Percentiles rank a stretch among this genome's conserved stretches.
Conservation (phyloP, 2,797 vertebrate species). For the Gymnocypris eckloni region DNA sequence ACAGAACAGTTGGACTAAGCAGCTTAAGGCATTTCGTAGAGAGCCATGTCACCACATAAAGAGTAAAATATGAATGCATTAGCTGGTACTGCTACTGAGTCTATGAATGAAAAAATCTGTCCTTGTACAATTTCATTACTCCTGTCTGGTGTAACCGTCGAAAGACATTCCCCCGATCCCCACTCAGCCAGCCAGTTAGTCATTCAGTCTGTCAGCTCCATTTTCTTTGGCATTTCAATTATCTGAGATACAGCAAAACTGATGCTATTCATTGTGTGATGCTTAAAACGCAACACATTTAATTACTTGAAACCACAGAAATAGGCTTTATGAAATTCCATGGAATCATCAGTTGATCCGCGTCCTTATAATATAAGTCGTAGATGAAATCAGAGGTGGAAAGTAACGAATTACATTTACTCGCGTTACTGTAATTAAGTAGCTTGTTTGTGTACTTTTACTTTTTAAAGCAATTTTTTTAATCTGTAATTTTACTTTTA, state of each 20-base stretch:
- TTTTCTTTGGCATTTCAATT: constrained; percentile 29
- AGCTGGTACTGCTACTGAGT: neutral
- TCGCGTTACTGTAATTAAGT: too few relatives aligned
- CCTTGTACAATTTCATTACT: constrained; percentile 64
- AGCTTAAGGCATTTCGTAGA: neutral
- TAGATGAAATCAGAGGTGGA: constrained; percentile 50
- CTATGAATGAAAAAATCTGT: constrained; percentile 19
- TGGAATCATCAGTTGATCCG: neutral
- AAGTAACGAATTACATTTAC: too few relatives aligned
- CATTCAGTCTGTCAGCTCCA: constrained; percentile 5
- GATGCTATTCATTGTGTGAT: constrained; percentile 8
- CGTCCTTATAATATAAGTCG: constrained; percentile 59
- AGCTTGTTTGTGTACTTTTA: too few relatives aligned
- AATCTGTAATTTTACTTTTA: too few relatives aligned
- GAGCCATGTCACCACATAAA: neutral
- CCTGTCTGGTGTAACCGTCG: constrained; percentile 63
- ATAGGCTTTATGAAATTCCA: neutral
- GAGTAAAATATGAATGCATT: constrained; percentile 4
- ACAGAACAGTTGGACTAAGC: neutral
- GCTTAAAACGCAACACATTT: neutral
- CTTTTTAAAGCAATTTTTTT: too few relatives aligned
- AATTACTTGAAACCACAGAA: constrained; percentile 3
- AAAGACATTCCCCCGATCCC: constrained; percentile 48
- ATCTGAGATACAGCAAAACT: neutral
- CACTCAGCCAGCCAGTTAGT: neutral